A percentile compares a stretch with the other conserved stretches of the same genome.
Evolutionary conservation across 1,140 invertebrate genomes (phyloP).

Genomic region (Pectinophora gossypiella): DNA sequence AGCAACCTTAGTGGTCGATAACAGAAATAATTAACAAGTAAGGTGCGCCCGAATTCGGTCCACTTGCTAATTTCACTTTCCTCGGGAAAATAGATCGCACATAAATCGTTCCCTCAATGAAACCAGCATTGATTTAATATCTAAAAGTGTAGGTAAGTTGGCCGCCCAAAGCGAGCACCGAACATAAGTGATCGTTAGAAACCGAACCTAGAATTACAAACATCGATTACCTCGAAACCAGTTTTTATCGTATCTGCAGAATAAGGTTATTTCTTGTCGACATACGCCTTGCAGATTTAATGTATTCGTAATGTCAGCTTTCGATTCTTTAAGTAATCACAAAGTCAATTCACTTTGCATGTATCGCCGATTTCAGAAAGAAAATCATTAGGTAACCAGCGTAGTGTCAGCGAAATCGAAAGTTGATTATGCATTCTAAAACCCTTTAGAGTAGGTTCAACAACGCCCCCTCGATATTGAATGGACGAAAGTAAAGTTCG

Average conservation of each 20-base stretch:
- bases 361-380: not conserved
- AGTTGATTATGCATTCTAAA: conserved; percentile 18
- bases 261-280: not conserved
- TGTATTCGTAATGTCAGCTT: not conserved
- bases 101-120: too few species aligned
- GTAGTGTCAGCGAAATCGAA: conserved; percentile 22
- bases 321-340: not conserved
- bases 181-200: not conserved
- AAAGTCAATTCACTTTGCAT: not conserved
- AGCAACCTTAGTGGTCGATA: not conserved
- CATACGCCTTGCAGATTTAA: not conserved
- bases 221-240: not conserved
- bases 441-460: conserved; percentile 12
- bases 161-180: not conserved
- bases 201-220: not conserved
- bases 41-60: conserved; percentile 28
- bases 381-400: not conserved
- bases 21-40: conserved; percentile 29
- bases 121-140: not conserved
- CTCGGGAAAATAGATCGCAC: conserved; percentile 14
- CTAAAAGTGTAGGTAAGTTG: not conserved
- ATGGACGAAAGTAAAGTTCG: conserved; percentile 24
- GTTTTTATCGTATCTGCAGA: not conserved
- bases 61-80: conserved; percentile 51
- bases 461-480: conserved; percentile 21